Percentiles rank a stretch among this genome's conserved stretches.
Evolutionary conservation across 2,113 vertebrate species (phyloP).

Genomic region (Actinemys pallida): DNA sequence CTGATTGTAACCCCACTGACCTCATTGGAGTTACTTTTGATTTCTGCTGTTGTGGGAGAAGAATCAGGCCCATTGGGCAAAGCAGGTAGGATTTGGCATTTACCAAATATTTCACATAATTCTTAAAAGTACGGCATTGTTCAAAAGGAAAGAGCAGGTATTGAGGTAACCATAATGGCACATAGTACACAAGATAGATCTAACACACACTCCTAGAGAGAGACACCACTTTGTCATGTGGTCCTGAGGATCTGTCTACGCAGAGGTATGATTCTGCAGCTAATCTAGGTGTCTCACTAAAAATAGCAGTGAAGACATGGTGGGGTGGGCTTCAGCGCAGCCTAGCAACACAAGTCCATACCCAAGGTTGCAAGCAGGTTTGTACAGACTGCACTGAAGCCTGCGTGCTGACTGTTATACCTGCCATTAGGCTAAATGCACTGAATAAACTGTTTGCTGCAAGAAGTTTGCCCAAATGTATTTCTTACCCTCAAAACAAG

Average conservation of each 20-base stretch:
- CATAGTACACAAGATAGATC: not conserved
- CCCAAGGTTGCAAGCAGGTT: not conserved
- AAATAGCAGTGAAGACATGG: not conserved
- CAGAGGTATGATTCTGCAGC: not conserved
- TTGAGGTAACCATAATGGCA: not conserved
- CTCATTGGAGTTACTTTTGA: not conserved
- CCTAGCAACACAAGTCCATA: not conserved
- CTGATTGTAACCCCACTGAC: not conserved
- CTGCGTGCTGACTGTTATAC: not conserved
- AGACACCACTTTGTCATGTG: too few species aligned
- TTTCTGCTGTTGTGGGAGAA: fast-evolving
- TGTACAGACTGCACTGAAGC: not conserved
- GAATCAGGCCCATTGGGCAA: not conserved
- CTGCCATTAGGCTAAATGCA: not conserved
- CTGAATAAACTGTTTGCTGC: not conserved
- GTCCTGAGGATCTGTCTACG: too few species aligned
- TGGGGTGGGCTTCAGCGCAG: not conserved
- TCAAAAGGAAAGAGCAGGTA: fast-evolving
- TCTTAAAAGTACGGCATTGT: not conserved
- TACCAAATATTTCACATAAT: fast-evolving
- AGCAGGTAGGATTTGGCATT: not conserved
- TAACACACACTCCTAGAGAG: too few species aligned
- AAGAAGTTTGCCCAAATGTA: not conserved
- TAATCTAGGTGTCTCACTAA: not conserved
- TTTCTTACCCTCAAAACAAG: not conserved